Percentiles rank a stretch among this genome's conserved stretches.
phyloP scores from a whole-genome alignment of 2,113 vertebrate species.

The Upupa epops region DNA sequence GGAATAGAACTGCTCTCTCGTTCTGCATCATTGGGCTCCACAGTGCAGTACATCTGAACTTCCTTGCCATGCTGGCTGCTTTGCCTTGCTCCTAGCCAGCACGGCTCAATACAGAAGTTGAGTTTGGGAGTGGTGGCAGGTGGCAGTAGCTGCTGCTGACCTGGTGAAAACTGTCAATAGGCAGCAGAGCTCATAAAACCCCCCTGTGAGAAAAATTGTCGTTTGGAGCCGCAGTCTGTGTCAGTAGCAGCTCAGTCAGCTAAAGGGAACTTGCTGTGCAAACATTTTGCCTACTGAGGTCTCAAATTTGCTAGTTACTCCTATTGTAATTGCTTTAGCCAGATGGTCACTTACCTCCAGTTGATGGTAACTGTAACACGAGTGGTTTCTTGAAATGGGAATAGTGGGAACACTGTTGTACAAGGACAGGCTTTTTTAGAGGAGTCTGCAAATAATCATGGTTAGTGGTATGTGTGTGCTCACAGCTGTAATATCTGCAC shows the following conservation, averaged over 20 bases:
- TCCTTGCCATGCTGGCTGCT: rapidly evolving
- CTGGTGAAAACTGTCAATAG: background rate
- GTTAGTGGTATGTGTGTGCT: background rate
- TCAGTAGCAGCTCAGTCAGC: background rate
- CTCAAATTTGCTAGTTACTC: background rate
- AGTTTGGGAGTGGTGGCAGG: background rate
- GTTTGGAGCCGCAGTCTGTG: background rate
- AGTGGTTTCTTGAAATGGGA: background rate
- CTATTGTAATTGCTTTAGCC: background rate
- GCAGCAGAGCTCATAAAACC: background rate
- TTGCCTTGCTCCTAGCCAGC: background rate
- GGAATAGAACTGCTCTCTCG: background rate
- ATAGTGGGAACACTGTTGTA: background rate
- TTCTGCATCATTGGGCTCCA: background rate
- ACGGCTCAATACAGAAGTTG: background rate
- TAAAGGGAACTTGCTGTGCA: background rate
- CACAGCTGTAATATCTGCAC: background rate
- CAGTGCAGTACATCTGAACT: background rate
- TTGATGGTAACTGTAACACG: background rate
- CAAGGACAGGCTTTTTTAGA: background rate
- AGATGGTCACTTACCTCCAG: background rate
- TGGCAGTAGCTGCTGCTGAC: background rate
- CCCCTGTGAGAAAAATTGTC: background rate
- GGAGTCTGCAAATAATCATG: background rate
- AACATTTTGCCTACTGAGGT: background rate